A percentile compares a stretch with the other conserved stretches of the same genome.
phyloP scores from a whole-genome alignment of 2,113 vertebrate genomes.

The Otus sunia region DNA sequence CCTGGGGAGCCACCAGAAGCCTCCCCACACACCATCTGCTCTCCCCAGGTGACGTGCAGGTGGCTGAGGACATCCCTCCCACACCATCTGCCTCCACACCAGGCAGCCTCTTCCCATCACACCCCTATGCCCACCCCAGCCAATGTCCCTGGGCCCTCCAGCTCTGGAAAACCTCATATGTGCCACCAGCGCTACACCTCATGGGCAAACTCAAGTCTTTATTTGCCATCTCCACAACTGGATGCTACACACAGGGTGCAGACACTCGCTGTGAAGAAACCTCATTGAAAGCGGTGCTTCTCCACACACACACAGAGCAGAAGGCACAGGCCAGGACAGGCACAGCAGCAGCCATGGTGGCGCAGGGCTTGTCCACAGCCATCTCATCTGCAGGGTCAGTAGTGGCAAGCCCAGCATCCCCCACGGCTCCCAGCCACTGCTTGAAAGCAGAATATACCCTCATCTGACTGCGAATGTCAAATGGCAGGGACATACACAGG shows the following conservation, averaged over 20 bases:
- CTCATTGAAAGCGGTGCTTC: not conserved
- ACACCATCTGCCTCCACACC: not conserved
- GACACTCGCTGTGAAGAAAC: not conserved
- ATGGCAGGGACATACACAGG: not conserved
- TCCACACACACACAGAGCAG: not conserved
- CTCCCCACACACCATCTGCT: constrained; percentile 46
- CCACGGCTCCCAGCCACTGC: not conserved
- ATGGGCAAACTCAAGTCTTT: not conserved
- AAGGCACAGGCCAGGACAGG: not conserved
- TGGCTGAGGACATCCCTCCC: not conserved
- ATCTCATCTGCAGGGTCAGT: not conserved
- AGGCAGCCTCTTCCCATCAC: not conserved
- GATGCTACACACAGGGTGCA: not conserved
- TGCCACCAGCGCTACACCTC: not conserved
- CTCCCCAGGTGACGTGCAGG: accelerated
- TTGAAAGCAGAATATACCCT: not conserved
- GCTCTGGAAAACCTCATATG: not conserved
- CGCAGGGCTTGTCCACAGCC: not conserved
- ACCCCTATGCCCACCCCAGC: not conserved
- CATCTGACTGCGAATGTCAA: not conserved
- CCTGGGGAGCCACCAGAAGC: accelerated
- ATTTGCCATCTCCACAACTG: not conserved
- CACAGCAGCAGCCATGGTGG: not conserved
- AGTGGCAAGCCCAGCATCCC: accelerated
- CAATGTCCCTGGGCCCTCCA: not conserved